Conservation (phyloP, 2,113 vertebrate genomes). For the Psammodynastes pulverulentus region DNA sequence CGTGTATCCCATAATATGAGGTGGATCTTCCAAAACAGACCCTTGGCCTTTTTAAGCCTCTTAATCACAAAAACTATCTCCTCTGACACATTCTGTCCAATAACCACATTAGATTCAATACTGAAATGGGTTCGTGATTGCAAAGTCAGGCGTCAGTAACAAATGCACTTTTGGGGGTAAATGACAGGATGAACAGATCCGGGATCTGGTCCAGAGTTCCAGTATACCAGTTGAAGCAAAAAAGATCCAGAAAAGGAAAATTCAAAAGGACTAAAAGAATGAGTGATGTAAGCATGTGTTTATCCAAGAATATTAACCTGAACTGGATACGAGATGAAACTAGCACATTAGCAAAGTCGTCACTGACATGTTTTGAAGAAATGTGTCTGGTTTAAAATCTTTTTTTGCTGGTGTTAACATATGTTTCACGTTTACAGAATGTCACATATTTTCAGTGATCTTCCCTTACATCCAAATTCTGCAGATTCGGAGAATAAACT, state of each 20-base stretch:
- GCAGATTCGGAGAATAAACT: not conserved
- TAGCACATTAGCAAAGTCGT: not conserved
- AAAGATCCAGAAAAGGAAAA: too few species aligned
- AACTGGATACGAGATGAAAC: not conserved
- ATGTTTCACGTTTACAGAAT: not conserved
- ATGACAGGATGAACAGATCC: not conserved
- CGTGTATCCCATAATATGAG: constrained; percentile 18
- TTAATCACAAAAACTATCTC: not conserved
- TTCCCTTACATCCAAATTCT: not conserved
- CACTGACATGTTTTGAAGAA: not conserved
- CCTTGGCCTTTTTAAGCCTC: not conserved
- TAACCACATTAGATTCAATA: too few species aligned
- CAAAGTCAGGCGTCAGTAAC: not conserved
- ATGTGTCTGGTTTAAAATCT: not conserved
- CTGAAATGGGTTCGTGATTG: not conserved
- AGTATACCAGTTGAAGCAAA: too few species aligned
- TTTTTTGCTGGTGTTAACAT: not conserved
- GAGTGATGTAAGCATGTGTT: not conserved
- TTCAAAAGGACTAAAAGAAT: not conserved
- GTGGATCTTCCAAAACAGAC: not conserved
- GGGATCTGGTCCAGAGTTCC: not conserved
- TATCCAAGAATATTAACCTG: not conserved
- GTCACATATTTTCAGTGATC: not conserved
- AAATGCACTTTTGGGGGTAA: not conserved
- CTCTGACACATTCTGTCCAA: not conserved